phyloP scores from a whole-genome alignment of 2,888 invertebrate genomes.

The Rhagonycha fulva region DNA sequence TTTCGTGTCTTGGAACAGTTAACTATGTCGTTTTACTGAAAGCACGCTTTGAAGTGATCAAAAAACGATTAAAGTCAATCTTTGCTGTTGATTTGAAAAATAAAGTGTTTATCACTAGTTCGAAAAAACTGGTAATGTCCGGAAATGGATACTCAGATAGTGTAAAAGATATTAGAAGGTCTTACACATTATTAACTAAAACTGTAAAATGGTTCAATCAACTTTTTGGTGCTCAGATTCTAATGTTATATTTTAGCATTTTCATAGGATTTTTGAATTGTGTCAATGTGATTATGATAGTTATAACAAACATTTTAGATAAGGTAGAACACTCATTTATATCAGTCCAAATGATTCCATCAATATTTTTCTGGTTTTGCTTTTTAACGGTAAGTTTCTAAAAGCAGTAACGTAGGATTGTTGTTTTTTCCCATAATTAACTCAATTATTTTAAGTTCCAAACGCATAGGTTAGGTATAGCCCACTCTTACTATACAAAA shows the following conservation, averaged over 20 bases:
- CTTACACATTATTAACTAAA: neutral
- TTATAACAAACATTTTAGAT: neutral
- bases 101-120: neutral
- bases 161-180: neutral
- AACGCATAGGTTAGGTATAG: no score
- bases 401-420: no score
- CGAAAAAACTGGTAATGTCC: neutral
- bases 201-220: neutral
- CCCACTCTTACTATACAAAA: no score
- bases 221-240: neutral
- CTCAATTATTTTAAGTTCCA: no score
- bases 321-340: neutral
- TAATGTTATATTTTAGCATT: neutral
- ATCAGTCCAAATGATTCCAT: neutral
- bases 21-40: neutral
- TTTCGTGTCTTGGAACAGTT: neutral
- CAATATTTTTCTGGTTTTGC: neutral
- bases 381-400: no score
- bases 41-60: neutral
- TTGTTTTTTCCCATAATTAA: no score
- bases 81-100: neutral
- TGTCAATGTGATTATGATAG: neutral
- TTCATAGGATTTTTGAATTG: neutral
- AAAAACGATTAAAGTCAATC: neutral
- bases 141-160: neutral